Percentiles rank a stretch among this genome's conserved stretches.
These are phyloP conservation scores for Oostethus manadensis DNA, from an alignment of 2,113 vertebrate genomes.

Conservation along the genomic window DNA sequence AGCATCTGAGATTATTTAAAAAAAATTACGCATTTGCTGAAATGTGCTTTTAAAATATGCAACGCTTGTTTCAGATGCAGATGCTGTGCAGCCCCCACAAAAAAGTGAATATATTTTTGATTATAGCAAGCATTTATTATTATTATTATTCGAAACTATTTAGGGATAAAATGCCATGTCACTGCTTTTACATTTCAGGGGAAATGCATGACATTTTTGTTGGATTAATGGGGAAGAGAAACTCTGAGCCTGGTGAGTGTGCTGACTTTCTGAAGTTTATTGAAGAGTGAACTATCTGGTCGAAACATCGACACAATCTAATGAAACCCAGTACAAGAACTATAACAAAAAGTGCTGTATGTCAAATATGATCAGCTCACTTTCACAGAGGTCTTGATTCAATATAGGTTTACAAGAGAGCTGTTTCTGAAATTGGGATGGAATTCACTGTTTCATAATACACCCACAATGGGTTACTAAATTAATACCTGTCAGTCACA, in stretches of 20 bases:
- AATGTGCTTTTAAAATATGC: neutral
- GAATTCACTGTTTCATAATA: too few species aligned
- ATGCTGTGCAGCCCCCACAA: constrained; percentile 47
- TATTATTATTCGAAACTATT: neutral
- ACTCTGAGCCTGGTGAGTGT: constrained; percentile 71
- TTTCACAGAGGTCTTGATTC: too few species aligned
- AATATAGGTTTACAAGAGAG: too few species aligned
- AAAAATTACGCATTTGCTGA: too few species aligned
- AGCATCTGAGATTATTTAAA: neutral
- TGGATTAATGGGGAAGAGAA: constrained; percentile 89
- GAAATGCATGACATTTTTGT: constrained; percentile 94
- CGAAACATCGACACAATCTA: too few species aligned
- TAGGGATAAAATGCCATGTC: neutral
- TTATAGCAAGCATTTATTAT: neutral
- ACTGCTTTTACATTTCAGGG: constrained; percentile 45
- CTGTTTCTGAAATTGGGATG: too few species aligned
- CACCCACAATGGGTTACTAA: too few species aligned
- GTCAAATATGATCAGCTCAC: too few species aligned
- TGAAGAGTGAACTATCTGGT: too few species aligned
- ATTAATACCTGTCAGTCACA: too few species aligned
- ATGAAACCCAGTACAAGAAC: too few species aligned
- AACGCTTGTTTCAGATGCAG: constrained; percentile 41
- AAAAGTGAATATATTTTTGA: constrained; percentile 64
- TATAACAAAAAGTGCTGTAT: too few species aligned
- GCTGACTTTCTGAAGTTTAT: neutral